Evolutionary conservation across 92 coral and sea anemone genomes (phyloP).

Genomic region (Epizoanthus stellaris): DNA sequence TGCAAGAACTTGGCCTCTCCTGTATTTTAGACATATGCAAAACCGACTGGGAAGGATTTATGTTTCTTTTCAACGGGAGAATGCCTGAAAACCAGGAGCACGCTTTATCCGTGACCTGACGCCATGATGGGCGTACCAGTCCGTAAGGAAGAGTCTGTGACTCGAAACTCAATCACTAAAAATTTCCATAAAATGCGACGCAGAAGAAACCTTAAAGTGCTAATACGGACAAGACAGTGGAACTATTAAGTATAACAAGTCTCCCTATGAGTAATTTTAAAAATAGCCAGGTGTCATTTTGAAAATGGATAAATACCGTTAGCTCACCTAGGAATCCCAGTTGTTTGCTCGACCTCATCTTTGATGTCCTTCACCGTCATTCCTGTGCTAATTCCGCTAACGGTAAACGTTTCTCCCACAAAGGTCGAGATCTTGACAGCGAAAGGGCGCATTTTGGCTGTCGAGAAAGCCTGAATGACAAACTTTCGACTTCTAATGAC

Average conservation of each 20-base stretch:
- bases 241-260: too few species aligned
- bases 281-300: too few species aligned
- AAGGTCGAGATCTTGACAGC: constrained; percentile 13
- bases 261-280: too few species aligned
- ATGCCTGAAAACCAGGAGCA: not conserved
- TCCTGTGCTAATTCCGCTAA: not conserved
- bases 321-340: constrained; percentile 32
- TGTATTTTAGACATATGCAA: not conserved
- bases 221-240: too few species aligned
- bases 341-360: constrained; percentile 22
- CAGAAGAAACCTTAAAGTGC: too few species aligned
- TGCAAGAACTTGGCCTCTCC: not conserved
- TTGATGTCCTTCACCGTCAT: constrained; percentile 21
- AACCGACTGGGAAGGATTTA: not conserved
- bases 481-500: constrained; percentile 10
- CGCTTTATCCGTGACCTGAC: not conserved
- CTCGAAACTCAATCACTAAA: too few species aligned
- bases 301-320: not conserved
- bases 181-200: too few species aligned
- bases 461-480: not conserved
- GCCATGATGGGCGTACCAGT: constrained; percentile 4
- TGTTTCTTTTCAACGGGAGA: not conserved
- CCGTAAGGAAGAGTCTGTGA: not conserved
- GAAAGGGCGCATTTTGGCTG: constrained; percentile 4
- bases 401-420: constrained; percentile 20